Evolutionary conservation across 2,888 invertebrate species (phyloP), one percentile per base, ranked within the genome.

Genomic region (Aquatica leii): DNA sequence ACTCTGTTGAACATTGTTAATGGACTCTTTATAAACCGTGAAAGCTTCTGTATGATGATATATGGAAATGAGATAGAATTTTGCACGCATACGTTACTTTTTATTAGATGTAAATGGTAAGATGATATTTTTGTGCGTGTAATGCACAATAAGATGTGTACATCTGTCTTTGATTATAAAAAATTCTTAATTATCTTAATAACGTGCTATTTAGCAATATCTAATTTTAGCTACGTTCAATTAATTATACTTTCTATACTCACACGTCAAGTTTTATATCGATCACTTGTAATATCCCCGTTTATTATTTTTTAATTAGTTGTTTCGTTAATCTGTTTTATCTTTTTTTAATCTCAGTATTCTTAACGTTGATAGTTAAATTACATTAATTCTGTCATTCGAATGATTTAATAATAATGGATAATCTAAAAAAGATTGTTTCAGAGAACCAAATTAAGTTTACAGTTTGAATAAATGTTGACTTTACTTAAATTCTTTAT

Each of bases 1-100:
- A 77, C 76, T 77, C 75, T 75, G 77, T 73, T 79, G 79, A 76
- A 77, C 78, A 78, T 75, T 76, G 75, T 78, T 81, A 81, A 81
- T 81, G 81, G 80, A 78, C 77, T 78, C 78, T 77, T 73, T 78
- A 78, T 77, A 73, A 70, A 71, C 69, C 66, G 67, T 68, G 60
- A 66, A 66, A 67, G 69, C 70, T 67, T 62, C 67, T 65, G 64
- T 56, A 64, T 65, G 65, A 68, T 71, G 69, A 71, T 70, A 68
- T 72, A 75, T 72, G 75, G 70, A 74, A 72, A 73, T 73, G 68
- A 71, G 71, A 37, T 50, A 46, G 52, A 56, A 15, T 52, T 63
- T 56, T 64, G 55, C 40, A 56, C 59, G 64, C 64, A 64, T 64
- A 60, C 43, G 64, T 56, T 64, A 55, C 46, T 60, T 60, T 64